Percentiles rank a stretch among this genome's conserved stretches.
Evolutionary conservation across 2,888 invertebrate species (phyloP).

Genomic region (Athalia rosae): DNA sequence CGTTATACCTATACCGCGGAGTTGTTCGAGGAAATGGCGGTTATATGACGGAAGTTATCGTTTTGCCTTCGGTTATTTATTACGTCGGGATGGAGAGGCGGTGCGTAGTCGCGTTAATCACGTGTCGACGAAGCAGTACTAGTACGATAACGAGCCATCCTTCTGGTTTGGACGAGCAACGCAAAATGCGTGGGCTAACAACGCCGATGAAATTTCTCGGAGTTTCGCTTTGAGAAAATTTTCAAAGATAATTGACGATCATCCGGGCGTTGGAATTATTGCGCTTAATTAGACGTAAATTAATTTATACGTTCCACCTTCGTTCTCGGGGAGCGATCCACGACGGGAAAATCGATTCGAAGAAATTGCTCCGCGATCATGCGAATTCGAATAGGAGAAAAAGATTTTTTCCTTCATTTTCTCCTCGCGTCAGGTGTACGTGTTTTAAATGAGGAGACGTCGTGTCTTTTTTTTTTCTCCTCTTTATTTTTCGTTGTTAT

Average conservation of each 20-base stretch:
- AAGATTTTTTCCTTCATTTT: not conserved
- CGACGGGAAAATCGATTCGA: not conserved
- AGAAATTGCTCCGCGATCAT: not conserved
- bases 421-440: too few species aligned
- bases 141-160: slow-evolving; percentile 29
- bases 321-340: not conserved
- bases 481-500: not conserved
- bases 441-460: not conserved
- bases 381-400: slow-evolving; percentile 1
- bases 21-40: slow-evolving; percentile 22
- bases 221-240: slow-evolving; percentile 5
- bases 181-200: slow-evolving; percentile 28
- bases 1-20: not conserved
- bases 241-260: slow-evolving; percentile 20
- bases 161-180: slow-evolving; percentile 18
- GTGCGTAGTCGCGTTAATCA: slow-evolving; percentile 40
- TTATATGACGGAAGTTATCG: slow-evolving; percentile 36
- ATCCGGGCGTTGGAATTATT: not conserved
- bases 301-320: not conserved
- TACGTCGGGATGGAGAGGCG: slow-evolving; percentile 8
- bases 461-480: not conserved
- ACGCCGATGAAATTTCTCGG: not conserved
- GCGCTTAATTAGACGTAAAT: slow-evolving; percentile 15
- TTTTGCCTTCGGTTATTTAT: slow-evolving; percentile 34
- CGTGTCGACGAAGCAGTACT: slow-evolving; percentile 13